phyloP scores from a whole-genome alignment of 2,797 vertebrate genomes.

The Menidia menidia region DNA sequence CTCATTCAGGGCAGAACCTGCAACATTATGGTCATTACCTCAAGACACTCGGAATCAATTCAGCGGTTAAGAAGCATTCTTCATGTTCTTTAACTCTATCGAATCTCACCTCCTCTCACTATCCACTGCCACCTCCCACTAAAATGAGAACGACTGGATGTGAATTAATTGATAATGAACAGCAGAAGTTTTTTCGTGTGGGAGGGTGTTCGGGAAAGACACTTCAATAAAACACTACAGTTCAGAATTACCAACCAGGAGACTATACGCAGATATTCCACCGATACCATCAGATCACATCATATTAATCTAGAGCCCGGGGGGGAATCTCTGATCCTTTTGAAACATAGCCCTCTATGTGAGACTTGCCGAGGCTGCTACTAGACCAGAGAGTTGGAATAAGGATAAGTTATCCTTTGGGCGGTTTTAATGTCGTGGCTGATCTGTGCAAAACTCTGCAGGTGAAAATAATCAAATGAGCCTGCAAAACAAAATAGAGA shows the following conservation, averaged over 20 bases:
- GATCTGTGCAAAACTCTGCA: not conserved
- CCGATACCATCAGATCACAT: too few relatives aligned
- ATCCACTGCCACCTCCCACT: conserved; percentile 32
- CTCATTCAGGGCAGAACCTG: conserved; percentile 69
- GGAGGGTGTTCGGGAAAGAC: conserved; percentile 8
- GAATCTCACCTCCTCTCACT: conserved; percentile 80
- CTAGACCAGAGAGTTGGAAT: not conserved
- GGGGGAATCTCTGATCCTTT: not conserved
- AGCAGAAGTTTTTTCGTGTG: conserved; percentile 1
- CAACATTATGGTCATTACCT: conserved; percentile 69
- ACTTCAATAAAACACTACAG: not conserved
- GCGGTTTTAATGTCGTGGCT: not conserved
- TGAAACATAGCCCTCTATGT: not conserved
- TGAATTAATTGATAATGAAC: conserved; percentile 5
- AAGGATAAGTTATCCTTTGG: not conserved
- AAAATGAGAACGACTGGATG: not conserved
- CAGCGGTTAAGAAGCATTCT: conserved; percentile 58
- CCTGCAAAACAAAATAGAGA: not conserved
- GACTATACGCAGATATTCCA: not conserved
- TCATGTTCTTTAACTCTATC: conserved; percentile 74
- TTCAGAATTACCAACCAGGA: not conserved
- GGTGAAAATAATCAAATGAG: not conserved
- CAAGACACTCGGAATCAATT: conserved; percentile 74
- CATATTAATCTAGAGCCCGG: too few relatives aligned
- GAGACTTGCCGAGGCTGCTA: not conserved